Evolutionary conservation across 2,113 vertebrate species (phyloP), one percentile per base, ranked within the genome.

Genomic region (Brachyistius frenatus): DNA sequence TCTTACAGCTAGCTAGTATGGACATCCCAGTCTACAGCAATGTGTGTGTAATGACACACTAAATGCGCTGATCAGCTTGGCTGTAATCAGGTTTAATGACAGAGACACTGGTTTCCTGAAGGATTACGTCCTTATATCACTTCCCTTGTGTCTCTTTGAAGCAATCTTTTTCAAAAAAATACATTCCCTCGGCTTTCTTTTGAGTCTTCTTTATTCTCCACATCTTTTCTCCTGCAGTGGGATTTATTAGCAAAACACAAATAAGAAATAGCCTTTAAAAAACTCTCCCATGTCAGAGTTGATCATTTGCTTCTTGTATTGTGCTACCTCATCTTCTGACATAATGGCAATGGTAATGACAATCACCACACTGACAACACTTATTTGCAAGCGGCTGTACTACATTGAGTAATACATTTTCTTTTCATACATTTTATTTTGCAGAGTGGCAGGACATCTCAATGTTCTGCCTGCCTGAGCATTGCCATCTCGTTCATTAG

Each of bases 401-500:
- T 3, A 50, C 57, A 55, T 64, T 73, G 74, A 76, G 54, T 75
- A 67, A 60, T 9, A 73, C 53, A 50, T 76, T 72, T 65, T 10
- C 23, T 79, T 80, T 80, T 74, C 30, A 58, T 62, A 23, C 15
- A 72, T 80, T 81, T 79, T 65, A 60, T 85, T 71, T 68, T 58
- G 44, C 76, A 69, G 68, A 64, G 23, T 72, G 67, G 52, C 58
- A 7, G 66, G 72, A 75, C 32, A 32, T 80, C 73, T 75, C 71
- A 31, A 35, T 76, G 79, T 86, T 89, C 73, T 44, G 73, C 61
- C 75, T 69, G 81, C 70, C 70, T 64, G 75, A 77, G 35, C 67
- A 70, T 64, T 76, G 80, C 86, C 87, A 78, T 88, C 64, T 86
- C 14, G 2, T 84, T 86, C 87, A 84, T 89, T 90, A 80, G 73